Base-by-base conservation (phyloP, 1,140 invertebrate species). In the Drosophila rufa region DNA sequence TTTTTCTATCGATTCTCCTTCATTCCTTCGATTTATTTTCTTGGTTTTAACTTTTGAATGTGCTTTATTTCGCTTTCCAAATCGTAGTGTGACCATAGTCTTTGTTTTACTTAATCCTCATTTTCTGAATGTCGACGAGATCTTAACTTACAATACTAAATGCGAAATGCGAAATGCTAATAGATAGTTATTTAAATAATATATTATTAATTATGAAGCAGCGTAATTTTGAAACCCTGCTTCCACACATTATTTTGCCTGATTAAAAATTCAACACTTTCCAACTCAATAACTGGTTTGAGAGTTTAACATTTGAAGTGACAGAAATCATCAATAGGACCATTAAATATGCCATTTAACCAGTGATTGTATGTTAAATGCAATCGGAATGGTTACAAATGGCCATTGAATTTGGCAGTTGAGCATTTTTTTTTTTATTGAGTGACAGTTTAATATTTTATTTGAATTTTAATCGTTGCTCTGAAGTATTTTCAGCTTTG, bases 261-360 rank as follows among this genome's bases (percentile, higher is more conserved):
- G 8, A 50, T 50, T 50, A n/a, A 30, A 50, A 50, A 17, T 30
- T 30, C 11, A 30, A 50, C 47, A 50, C 48, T 50, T 50, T 53
- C 11, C 3, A 6, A 36, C 17, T 12, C n/a, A 1, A 22, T 22
- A 36, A 36, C 46, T 12, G 30, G 45, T 53, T 61, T 36, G 15
- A 4, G 12, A n/a, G 14, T 19, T 15, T 22, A 4, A 22, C 12
- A 22, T 36, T 19, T 19, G 6, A 14, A 50, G 19, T 38, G 22
- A 22, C 9, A 6, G 17, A 33, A 22, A 19, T n/a, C 15, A 51
- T 25, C 36, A 17, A 61, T 61, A 19, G 11, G 25, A 33, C 15
- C 12, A 11, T n/a, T 25, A 2, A 38, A 25, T 33, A 19, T 14
- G 30, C 30, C n/a, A 38, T 27, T 62, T 19, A 11, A 30, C 30